Base-by-base conservation (phyloP, 2,797 vertebrate genomes). In the Rhabdomys pumilio region DNA sequence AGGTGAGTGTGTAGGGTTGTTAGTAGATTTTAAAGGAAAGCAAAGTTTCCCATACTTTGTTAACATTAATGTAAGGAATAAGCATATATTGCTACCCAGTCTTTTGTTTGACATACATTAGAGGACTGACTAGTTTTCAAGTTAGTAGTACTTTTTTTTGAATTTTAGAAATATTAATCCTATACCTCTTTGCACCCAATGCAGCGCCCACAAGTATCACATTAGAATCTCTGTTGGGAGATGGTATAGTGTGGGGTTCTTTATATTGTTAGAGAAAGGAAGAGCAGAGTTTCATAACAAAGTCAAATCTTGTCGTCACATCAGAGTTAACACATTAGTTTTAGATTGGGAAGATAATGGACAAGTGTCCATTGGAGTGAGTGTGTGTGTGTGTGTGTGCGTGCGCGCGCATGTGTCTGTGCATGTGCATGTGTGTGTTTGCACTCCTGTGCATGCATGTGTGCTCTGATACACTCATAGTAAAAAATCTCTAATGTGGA, bases 301-400 rank as follows among this genome's bases (percentile, higher is more conserved):
- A 84, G 38, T 94, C 53, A 93, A 38, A 67, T 89, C 91, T 93
- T 94, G 7, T 95, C 94, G 20, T 57, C 4, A 87, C 9, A 44
- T 65, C 26, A 47, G 7, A 67, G 38, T 34, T 67, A 67, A 85
- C 63, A 41, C 26, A 84, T 84, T 65, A 84, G 59, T 44, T 84
- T 84, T 47, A 65, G 15, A 31, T 65, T 61, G 38, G 9, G 17
- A 9, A 20, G 41, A 38, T 65, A 65, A 26, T 47, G 15, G 9
- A 47, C 26, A 20, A 44, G 26, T 44, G 11, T 29, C 15, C 59
- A 44, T 83, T 83, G 38, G 38, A 10, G 24, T 17, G 8, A 44
- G 81, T 61, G 14, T 41, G 38, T 61, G 22, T 83, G 38, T 83
- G n/a, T 59, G 80, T 57, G 31, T 81, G 20, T 6, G 44, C 57